A percentile compares a stretch with the other conserved stretches of the same genome.
phyloP scores from a whole-genome alignment of 2,113 vertebrate genomes.

The Chaenogobius annularis region DNA sequence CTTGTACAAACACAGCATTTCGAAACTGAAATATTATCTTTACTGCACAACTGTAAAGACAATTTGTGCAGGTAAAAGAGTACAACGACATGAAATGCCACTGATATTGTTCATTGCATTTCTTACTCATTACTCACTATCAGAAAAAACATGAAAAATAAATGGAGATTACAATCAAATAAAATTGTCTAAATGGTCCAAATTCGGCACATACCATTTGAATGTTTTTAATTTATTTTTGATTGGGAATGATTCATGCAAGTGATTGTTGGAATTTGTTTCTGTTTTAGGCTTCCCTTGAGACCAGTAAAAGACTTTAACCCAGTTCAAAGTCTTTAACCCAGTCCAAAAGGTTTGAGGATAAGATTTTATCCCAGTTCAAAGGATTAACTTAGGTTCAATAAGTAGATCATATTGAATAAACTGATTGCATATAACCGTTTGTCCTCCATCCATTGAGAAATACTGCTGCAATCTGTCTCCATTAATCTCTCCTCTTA shows the following conservation, averaged over 20 bases:
- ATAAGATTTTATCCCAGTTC: background rate
- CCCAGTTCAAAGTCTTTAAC: no score
- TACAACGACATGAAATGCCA: background rate
- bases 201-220: background rate
- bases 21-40: conserved; percentile 8
- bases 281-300: no score
- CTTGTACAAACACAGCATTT: conserved; percentile 3
- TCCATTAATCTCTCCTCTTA: background rate
- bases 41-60: conserved; percentile 7
- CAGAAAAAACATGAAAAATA: background rate
- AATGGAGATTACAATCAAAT: no score
- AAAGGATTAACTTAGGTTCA: background rate
- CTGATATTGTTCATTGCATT: background rate
- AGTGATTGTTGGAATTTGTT: no score
- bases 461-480: conserved; percentile 3
- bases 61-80: background rate
- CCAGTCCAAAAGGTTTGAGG: no score
- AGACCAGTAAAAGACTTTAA: no score
- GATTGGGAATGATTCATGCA: background rate
- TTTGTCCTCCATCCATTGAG: conserved; percentile 1
- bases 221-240: background rate
- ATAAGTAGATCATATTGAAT: background rate
- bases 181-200: no score
- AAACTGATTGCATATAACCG: background rate
- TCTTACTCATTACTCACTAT: background rate